Evolutionary conservation across 2,797 vertebrate species (phyloP).

Genomic region (Coregonus ussuriensis): DNA sequence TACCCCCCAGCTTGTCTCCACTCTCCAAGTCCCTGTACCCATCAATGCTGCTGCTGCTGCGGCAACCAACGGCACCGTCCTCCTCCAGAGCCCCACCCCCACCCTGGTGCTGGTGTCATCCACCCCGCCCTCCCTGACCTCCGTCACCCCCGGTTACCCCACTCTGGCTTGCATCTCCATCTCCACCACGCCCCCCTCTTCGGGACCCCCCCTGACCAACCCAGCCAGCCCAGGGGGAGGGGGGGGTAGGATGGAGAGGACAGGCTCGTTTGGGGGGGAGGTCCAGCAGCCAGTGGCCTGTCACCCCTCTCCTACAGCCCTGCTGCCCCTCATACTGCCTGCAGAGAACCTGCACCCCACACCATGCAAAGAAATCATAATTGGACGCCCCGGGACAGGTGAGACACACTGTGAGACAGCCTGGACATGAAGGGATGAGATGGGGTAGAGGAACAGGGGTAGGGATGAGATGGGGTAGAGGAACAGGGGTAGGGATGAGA

Average conservation of each 20-base stretch:
- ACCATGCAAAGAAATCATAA: constrained; percentile 91
- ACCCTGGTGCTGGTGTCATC: constrained; percentile 79
- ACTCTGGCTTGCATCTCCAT: constrained; percentile 72
- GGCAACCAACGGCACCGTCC: constrained; percentile 72
- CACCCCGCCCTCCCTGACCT: constrained; percentile 67
- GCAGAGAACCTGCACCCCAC: constrained; percentile 85
- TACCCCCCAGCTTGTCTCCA: constrained; percentile 60
- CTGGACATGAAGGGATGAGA: no score
- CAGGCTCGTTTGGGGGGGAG: constrained; percentile 62
- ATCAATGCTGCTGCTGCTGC: constrained; percentile 78
- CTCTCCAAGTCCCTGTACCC: constrained; percentile 82
- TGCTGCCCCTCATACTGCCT: constrained; percentile 89
- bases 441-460: no score
- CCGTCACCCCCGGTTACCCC: constrained; percentile 52
- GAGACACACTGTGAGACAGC: constrained; percentile 43
- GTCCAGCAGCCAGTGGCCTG: constrained; percentile 90
- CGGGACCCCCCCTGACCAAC: constrained; percentile 57
- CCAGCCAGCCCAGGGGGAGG: constrained; percentile 56
- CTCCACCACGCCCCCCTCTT: constrained; percentile 56
- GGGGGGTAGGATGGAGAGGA: constrained; percentile 63
- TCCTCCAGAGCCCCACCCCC: constrained; percentile 74
- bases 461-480: neutral
- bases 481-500: neutral
- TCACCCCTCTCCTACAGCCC: constrained; percentile 89
- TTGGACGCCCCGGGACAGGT: constrained; percentile 94